Base-by-base conservation (phyloP, 2,113 vertebrate genomes). In the Dasypus novemcinctus region DNA sequence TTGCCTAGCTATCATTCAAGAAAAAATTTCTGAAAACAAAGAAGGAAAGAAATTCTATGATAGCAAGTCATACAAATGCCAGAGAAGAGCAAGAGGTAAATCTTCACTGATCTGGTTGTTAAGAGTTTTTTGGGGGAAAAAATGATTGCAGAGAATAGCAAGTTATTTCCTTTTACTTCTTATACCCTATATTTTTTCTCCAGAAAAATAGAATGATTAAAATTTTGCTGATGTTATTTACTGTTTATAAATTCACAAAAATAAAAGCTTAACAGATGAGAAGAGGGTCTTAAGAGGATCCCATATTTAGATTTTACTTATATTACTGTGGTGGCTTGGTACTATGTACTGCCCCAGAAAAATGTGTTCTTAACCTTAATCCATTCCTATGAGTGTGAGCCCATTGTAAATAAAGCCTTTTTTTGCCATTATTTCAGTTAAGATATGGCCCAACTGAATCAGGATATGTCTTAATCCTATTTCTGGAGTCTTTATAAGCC, bases 11-110 rank as follows among this genome's bases (percentile, higher is more conserved):
- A 76, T 97, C 94, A 95, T 38, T 52, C 68, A 97, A 94, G 87
- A 97, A 96, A 89, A 98, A 97, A 74, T 10, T 87, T 54, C 81
- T 97, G 78, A 97, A 96, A 96, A 97, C 95, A 92, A 97, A 96
- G 87, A 97, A 96, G 75, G 90, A 98, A 91, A 97, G 96, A 79
- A 92, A 97, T 94, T 95, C 46, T 82, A 52, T 46, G 36, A 75
- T 49, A 93, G 90, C 64, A 80, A 87, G 80, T 29, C 57, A 9
- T 71, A 87, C 85, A 86, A 84, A 86, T 89, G 31, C 27, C 54
- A 76, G 41, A 83, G 33, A 94, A 92, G 88, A 89, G 13, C 46
- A 87, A 91, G 68, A 97, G 97, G 97, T 98, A 97, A 94, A 94
- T 63, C 43, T 52, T 94, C 14, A 43, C 38, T 64, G 38, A 64